Evolutionary conservation across 2,113 vertebrate genomes (phyloP), one percentile per base, ranked within the genome.

Genomic region (Ctenodactylus gundi): DNA sequence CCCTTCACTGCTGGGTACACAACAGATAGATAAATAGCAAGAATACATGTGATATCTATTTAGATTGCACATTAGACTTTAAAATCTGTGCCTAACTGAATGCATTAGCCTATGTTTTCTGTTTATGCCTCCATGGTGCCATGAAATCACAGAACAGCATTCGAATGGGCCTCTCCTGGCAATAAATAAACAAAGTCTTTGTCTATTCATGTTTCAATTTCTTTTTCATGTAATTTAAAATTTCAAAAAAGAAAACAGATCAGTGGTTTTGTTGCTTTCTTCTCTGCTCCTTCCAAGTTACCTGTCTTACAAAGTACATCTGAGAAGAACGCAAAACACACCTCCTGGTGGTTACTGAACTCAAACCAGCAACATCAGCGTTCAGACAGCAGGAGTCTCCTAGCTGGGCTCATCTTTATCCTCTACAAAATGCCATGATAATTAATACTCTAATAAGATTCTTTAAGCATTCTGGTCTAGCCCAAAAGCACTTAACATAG

Each of bases 121-220:
- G 98, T 98, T 98, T 98, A 98, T 97, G 97, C 98, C 98, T 98
- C 97, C 97, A 93, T 90, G 96, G 97, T 98, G 97, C 98, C 98
- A 98, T 98, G 98, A 98, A 98, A 98, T 98, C 98, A 97, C 96
- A 95, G 96, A 20, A 0, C 96, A 72, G 97, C 97, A 98, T 98
- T 34, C 96, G 98, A 98, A 98, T 98, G 95, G 96, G 78, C 96
- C 94, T 98, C 97, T 98, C 90, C 94, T 97, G 95, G 97, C 97
- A 98, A 98, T 98, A 98, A 98, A 98, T 98, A 98, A 98, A 98
- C 98, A 97, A 97, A 98, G 97, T 96, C 97, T 98, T 98, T 98
- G 96, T 98, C 98, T 98, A 97, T 97, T 98, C 95, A 88, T 97
- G 97, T 98, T 98, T 98, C 88, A 70, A 88, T 98, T 97, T 97